Evolutionary conservation across 2,797 vertebrate genomes (phyloP).

Genomic region (Oryzias dopingdopingensis): DNA sequence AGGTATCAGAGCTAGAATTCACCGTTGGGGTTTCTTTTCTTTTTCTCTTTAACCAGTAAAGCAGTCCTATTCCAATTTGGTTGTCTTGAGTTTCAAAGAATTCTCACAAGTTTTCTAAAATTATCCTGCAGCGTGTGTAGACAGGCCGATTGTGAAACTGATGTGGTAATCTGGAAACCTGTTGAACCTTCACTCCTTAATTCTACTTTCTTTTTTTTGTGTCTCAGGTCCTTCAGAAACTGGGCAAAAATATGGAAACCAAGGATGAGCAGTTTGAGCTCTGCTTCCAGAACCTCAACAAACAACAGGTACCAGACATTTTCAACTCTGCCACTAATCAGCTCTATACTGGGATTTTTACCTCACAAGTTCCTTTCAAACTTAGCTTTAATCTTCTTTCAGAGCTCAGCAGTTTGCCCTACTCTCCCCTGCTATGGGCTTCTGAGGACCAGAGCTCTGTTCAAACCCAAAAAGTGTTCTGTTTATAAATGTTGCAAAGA

Average conservation of each 20-base stretch:
- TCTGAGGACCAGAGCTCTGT: background rate
- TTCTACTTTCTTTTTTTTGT: background rate
- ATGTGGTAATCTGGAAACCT: background rate
- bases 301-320: conserved; percentile 85
- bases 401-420: background rate
- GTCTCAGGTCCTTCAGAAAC: conserved; percentile 90
- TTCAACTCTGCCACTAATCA: background rate
- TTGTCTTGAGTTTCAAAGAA: no score
- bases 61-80: no score
- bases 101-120: no score
- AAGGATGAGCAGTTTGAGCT: conserved; percentile 94
- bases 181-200: background rate
- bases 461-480: background rate
- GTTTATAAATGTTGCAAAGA: background rate
- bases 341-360: background rate
- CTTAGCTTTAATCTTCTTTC: background rate
- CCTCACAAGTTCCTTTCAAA: background rate
- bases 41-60: no score
- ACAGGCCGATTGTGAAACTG: background rate
- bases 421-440: background rate
- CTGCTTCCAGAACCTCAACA: conserved; percentile 83
- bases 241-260: conserved; percentile 93
- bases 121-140: background rate
- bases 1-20: no score
- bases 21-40: no score